Conservation (phyloP, 2,113 vertebrate genomes). For the Forbesichthys papilliferus region DNA sequence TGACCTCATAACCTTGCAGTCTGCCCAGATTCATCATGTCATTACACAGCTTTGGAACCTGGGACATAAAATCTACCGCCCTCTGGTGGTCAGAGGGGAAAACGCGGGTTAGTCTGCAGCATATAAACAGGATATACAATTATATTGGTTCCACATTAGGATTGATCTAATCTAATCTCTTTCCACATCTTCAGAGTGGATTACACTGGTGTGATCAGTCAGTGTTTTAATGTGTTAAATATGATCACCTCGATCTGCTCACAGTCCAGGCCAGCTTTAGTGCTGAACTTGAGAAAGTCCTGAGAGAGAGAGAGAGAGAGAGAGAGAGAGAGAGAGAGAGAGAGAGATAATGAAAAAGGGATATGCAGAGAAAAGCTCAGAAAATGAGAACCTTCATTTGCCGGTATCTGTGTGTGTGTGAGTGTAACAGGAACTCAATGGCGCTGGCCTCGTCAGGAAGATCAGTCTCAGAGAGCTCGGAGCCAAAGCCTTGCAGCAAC, state of each 20-base stretch:
- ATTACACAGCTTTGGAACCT: slow-evolving; percentile 98
- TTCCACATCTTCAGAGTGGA: too few relatives aligned
- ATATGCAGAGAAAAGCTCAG: background rate
- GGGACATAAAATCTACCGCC: slow-evolving; percentile 94
- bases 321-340: background rate
- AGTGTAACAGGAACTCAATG: slow-evolving; percentile 84
- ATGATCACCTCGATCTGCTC: slow-evolving; percentile 86
- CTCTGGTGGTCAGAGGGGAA: slow-evolving; percentile 69
- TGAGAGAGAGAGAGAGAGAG: slow-evolving; percentile 44
- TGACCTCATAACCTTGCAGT: slow-evolving; percentile 95
- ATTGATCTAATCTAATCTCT: too few relatives aligned
- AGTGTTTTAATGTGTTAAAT: slow-evolving; percentile 16
- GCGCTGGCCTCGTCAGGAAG: slow-evolving; percentile 84
- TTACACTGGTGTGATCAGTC: background rate
- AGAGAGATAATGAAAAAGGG: background rate
- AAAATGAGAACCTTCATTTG: slow-evolving; percentile 85
- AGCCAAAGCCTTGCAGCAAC: slow-evolving; percentile 90
- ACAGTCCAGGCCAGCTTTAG: slow-evolving; percentile 93
- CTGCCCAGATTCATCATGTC: slow-evolving; percentile 99
- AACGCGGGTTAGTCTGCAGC: background rate
- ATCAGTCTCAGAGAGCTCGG: slow-evolving; percentile 88
- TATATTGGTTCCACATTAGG: too few relatives aligned
- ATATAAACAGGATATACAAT: too few relatives aligned
- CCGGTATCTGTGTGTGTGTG: slow-evolving; percentile 85
- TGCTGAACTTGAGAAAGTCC: slow-evolving; percentile 94